Conservation (phyloP, 2,797 vertebrate species). For the Ctenopoma multispine region DNA sequence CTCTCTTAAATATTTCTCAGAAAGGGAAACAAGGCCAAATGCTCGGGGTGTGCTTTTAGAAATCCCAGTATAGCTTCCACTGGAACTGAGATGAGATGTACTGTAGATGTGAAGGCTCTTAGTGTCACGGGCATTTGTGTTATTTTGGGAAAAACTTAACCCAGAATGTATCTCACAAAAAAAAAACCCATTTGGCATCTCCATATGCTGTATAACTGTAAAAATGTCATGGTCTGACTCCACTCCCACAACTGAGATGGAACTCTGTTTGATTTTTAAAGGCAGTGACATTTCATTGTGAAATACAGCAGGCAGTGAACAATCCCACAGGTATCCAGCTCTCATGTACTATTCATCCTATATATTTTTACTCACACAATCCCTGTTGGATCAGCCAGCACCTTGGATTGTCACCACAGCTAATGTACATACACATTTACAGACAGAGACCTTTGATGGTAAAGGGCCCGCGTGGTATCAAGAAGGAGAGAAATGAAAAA, state of each 20-base stretch:
- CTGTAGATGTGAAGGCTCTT: not conserved
- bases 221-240: not conserved
- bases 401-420: constrained; percentile 29
- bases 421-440: constrained; percentile 18
- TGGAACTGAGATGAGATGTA: not conserved
- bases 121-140: not conserved
- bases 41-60: not conserved
- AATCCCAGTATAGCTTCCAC: not conserved
- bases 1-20: not conserved
- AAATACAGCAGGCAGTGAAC: not conserved
- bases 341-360: constrained; percentile 46
- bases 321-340: constrained; percentile 4
- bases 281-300: constrained; percentile 25
- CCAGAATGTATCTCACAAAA: not conserved
- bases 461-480: constrained; percentile 21
- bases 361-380: constrained; percentile 18
- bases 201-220: not conserved
- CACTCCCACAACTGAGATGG: not conserved
- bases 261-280: constrained; percentile 34
- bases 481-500: not conserved
- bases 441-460: constrained; percentile 31
- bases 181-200: not conserved
- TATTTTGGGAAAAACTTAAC: not conserved
- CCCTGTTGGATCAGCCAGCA: constrained; percentile 32
- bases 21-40: not conserved